Evolutionary conservation across 1,140 invertebrate species (phyloP), one percentile per base, ranked within the genome.

Genomic region (Procambarus clarkii): DNA sequence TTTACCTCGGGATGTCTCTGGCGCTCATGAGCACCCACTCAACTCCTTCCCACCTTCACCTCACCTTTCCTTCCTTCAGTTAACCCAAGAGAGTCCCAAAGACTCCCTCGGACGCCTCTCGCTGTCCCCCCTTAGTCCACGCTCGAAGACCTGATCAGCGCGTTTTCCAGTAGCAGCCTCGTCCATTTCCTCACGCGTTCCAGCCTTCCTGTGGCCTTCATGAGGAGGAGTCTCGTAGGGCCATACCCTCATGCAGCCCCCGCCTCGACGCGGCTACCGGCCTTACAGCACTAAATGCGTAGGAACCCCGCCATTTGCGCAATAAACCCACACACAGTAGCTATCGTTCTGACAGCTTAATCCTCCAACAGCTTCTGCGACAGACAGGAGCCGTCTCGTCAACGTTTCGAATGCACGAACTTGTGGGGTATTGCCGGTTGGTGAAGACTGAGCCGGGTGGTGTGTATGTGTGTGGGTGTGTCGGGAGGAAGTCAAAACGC

Each of bases 271-370:
- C 87, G 60, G 79, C 87, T 89, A 82, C 87, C 80, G 79, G 87
- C 80, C 77, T 89, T 83, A 89, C 87, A 83, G 87, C 34, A 83
- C 79, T 54, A 64, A 83, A 89, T 34, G 79, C 44, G 87, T 83
- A 60, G 79, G 87, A 89, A 83, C 79, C 60, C 69, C 58, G 76
- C 87, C 80, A 89, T 46, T 69, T 89, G 80, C 18, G 64, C 69
- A 58, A 83, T 89, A 76, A 81, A 48, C 69, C 44, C n/a, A 45
- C 13, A 45, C 13, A 78, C 78, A 77, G 34, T 58, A 60, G 34
- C 58, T 5, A 21, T 54, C 58, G 64, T 64, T 46, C 60, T 50
- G 21, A 64, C 11, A 18, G 18, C 60, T 18, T 18, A 18, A 64
- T 18, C 60, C 11, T 11, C 11, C 60, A 15, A 64, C 60, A 4